These are phyloP conservation scores for Cerceris rybyensis DNA, from an alignment of 2,888 invertebrate species.

Conservation along the genomic window DNA sequence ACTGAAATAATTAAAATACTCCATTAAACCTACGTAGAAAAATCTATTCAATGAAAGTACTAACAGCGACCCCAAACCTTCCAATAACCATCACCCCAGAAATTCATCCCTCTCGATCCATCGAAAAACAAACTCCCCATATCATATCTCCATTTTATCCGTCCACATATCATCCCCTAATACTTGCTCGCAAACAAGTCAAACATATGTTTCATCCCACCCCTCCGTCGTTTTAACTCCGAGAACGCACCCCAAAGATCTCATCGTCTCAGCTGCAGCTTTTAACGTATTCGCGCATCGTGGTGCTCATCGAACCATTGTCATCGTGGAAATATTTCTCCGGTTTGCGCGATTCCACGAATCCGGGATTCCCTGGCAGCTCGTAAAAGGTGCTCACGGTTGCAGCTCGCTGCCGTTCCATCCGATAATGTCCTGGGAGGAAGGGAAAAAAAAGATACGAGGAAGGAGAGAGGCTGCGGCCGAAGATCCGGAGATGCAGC, in stretches of 20 bases:
- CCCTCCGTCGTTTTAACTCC: not conserved
- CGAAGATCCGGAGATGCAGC: constrained; percentile 11
- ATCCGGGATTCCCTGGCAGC: not conserved
- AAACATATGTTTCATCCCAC: too few relatives aligned
- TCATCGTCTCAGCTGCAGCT: not conserved
- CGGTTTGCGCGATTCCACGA: constrained; percentile 1
- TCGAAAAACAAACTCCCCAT: too few relatives aligned
- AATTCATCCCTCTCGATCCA: too few relatives aligned
- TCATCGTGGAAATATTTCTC: constrained; percentile 7
- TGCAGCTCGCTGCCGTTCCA: not conserved
- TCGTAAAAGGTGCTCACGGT: constrained; percentile 5
- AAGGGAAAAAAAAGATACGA: not conserved
- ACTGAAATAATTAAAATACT: too few relatives aligned
- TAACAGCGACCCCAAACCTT: too few relatives aligned
- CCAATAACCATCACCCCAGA: too few relatives aligned
- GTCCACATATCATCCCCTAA: too few relatives aligned
- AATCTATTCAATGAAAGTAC: too few relatives aligned
- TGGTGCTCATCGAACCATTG: not conserved
- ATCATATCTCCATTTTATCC: too few relatives aligned
- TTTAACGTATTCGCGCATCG: not conserved
- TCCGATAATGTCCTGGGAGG: not conserved
- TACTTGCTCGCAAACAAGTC: too few relatives aligned
- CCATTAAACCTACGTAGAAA: too few relatives aligned
- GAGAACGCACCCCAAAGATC: not conserved
- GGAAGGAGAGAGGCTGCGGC: constrained; percentile 8